Evolutionary conservation across 64 coral and sea anemone species (phyloP), one percentile per base, ranked within the genome.

Genomic region (Dendrophyllia cribrosa): DNA sequence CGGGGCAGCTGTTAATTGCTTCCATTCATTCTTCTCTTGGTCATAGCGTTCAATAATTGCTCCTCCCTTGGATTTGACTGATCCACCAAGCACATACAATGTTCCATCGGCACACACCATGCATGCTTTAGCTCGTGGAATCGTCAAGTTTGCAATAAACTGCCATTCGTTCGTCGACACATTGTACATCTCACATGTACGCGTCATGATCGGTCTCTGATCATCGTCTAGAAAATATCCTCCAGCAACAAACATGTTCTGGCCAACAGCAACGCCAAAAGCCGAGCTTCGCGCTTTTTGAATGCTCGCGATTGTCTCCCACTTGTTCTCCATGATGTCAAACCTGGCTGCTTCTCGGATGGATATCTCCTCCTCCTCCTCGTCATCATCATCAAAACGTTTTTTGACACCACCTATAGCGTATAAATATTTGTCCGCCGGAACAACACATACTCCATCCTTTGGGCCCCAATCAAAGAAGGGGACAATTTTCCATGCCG

Each of bases 141-240:
- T 10, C 21, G 1, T 26, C 49, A 77, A 77, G 45, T 49, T 51
- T 56, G 48, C 75, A 58, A 55, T 77, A 24, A 14, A 55, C 51
- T 77, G 75, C 51, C 75, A 77, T 56, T 77, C 75, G 21, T 77
- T 77, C 9, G 75, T 22, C 8, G 51, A 77, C 2, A 56, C 55
- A 11, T 9, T 77, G n/a, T 77, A 77, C 16, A 77, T 51, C 19
- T 79, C 77, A 79, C 77, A 79, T 4, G 77, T 79, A 55, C 52
- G 52, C 6, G 52, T n/a, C n/a, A n/a, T n/a, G n/a, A n/a, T n/a
- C n/a, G n/a, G n/a, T n/a, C n/a, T n/a, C 4, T 16, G 1, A 74
- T 26, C 14, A 11, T 15, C 13, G 26, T 74, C 44, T 17, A 3
- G 26, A 8, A 9, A 12, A n/a, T 56, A 4, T 59, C 77, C 77